Conservation (phyloP, 2,888 invertebrate species). For the Drosophila dives region DNA sequence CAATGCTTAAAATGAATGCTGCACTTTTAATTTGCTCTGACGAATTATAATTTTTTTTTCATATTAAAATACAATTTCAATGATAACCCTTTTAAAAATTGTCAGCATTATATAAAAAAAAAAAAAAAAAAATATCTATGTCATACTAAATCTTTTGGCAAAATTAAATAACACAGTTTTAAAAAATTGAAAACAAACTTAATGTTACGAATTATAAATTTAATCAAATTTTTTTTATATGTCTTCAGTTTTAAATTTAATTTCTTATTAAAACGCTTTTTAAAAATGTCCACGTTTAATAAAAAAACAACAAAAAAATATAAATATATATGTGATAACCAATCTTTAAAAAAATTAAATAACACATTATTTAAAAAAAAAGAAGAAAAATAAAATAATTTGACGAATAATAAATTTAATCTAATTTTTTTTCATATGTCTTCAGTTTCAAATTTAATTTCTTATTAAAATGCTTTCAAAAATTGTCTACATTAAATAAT, state of each 20-base stretch:
- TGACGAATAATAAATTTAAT: too few species aligned
- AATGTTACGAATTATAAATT: too few species aligned
- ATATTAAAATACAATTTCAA: not conserved
- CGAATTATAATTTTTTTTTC: too few species aligned
- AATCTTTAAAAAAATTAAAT: not conserved
- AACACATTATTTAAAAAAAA: not conserved
- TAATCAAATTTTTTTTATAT: not conserved
- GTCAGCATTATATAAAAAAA: not conserved
- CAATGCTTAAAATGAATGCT: not conserved
- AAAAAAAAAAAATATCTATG: not conserved
- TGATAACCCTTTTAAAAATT: not conserved
- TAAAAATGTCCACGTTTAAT: not conserved
- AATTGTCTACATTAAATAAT: not conserved
- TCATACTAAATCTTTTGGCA: not conserved
- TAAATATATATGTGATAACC: not conserved
- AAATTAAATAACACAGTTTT: not conserved
- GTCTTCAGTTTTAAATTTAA: not conserved
- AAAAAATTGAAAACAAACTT: not conserved
- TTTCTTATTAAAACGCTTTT: not conserved
- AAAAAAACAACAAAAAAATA: not conserved
- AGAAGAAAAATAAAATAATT: not conserved
- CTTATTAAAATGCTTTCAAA: not conserved
- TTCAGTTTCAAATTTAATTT: not conserved
- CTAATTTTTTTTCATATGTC: not conserved
- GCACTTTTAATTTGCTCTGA: not conserved